These are phyloP conservation scores for Nasonia longicornis DNA, from an alignment of 1,140 invertebrate species.

Conservation along the genomic window DNA sequence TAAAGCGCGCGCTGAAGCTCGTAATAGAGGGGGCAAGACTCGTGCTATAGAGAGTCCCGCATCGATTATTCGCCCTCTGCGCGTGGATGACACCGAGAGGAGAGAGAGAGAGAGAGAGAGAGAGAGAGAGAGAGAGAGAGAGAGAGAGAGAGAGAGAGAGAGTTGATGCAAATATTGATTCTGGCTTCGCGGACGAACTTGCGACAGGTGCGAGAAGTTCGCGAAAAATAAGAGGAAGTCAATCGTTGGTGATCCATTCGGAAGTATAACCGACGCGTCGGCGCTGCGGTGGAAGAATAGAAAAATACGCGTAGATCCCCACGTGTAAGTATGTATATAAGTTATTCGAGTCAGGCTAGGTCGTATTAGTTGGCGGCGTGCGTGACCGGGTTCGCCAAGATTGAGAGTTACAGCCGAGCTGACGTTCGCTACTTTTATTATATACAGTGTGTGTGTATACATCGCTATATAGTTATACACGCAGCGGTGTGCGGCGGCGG, in stretches of 20 bases:
- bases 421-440: background rate
- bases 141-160: background rate
- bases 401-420: conserved; percentile 37
- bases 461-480: background rate
- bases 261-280: background rate
- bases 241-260: background rate
- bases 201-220: too few species aligned
- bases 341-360: conserved; percentile 48
- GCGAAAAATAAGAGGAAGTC: too few species aligned
- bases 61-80: conserved; percentile 30
- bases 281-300: background rate
- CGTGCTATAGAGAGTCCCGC: background rate
- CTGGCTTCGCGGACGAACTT: background rate
- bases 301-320: background rate
- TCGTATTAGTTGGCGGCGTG: conserved; percentile 48
- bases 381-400: conserved; percentile 47
- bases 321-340: conserved; percentile 14
- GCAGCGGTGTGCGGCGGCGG: too few species aligned
- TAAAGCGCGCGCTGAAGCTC: background rate
- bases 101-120: too few species aligned
- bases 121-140: too few species aligned
- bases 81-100: background rate
- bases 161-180: conserved; percentile 7
- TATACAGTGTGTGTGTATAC: background rate
- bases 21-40: background rate